Evolutionary conservation across 2,888 invertebrate genomes (phyloP), one percentile per base, ranked within the genome.

Genomic region (Argyresthia goedartella): DNA sequence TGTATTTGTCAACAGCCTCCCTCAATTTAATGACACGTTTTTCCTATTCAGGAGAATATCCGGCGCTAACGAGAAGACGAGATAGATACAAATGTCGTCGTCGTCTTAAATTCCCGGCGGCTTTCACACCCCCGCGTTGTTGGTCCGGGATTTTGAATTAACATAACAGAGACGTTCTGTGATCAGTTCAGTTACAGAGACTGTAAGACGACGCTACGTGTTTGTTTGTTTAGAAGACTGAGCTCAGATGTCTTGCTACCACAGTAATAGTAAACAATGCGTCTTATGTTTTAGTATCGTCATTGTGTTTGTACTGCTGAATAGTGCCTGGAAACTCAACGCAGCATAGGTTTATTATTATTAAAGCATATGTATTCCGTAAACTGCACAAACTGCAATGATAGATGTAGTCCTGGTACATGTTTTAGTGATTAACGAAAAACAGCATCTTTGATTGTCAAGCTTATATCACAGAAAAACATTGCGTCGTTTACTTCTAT

Each of bases 71-170:
- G 25, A 25, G 25, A 4, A 74, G 67, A 75, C 80, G 75, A 76
- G 82, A 82, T 81, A 81, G 82, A 79, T 81, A 78, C 80, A 74
- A 82, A 81, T 77, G n/a, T n/a, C n/a, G 78, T 76, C 71, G 74
- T 73, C 74, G 25, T 25, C 25, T 25, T 25, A 6, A 25, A 25
- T 25, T 77, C 75, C 71, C 75, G 71, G 75, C 79, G 73, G 76
- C 73, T 71, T 67, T 70, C 69, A 67, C 72, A 69, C 70, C 69
- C 50, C 68, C 65, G 69, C 71, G 76, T 80, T 81, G 78, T 80
- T 81, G 81, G 80, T 81, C 74, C 75, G 69, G 76, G 75, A 77
- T 78, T 76, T 68, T 63, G 69, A 81, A 81, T 81, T 81, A 82
- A 79, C 82, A 78, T 80, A 75, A 75, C 76, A 75, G 69, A 69